phyloP scores from a whole-genome alignment of 2,113 vertebrate species.

The Nipponia nippon region DNA sequence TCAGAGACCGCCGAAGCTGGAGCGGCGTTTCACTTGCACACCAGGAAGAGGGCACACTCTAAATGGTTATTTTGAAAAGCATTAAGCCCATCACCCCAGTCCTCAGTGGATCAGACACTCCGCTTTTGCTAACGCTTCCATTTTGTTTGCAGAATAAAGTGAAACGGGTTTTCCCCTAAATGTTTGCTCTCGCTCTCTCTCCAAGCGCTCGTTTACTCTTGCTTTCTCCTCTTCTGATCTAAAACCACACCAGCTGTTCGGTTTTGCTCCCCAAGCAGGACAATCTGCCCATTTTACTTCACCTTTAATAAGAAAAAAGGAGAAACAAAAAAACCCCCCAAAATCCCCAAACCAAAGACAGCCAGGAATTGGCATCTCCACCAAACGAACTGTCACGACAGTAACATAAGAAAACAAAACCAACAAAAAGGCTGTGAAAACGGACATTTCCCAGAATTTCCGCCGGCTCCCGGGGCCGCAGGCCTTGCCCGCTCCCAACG shows the following conservation, averaged over 20 bases:
- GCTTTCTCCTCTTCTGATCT: neutral
- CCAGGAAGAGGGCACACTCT: neutral
- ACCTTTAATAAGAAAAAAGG: neutral
- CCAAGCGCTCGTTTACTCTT: neutral
- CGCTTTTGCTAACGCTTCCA: neutral
- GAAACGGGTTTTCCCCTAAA: neutral
- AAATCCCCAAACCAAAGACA: neutral
- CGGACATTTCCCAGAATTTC: neutral
- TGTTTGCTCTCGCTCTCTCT: neutral
- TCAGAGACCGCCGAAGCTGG: neutral
- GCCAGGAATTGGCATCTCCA: neutral
- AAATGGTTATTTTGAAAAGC: neutral
- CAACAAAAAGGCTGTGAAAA: neutral
- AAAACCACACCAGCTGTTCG: neutral
- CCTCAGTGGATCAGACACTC: neutral
- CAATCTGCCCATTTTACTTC: neutral
- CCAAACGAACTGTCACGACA: neutral
- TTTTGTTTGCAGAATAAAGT: constrained; percentile 1
- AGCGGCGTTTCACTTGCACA: neutral
- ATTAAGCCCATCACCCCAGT: neutral
- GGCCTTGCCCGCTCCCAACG: rapidly evolving
- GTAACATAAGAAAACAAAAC: neutral
- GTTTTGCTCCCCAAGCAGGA: neutral
- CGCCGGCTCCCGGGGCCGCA: rapidly evolving
- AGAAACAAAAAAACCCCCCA: neutral